Evolutionary conservation across 2,113 vertebrate species (phyloP).

Genomic region (Microtus ochrogaster): DNA sequence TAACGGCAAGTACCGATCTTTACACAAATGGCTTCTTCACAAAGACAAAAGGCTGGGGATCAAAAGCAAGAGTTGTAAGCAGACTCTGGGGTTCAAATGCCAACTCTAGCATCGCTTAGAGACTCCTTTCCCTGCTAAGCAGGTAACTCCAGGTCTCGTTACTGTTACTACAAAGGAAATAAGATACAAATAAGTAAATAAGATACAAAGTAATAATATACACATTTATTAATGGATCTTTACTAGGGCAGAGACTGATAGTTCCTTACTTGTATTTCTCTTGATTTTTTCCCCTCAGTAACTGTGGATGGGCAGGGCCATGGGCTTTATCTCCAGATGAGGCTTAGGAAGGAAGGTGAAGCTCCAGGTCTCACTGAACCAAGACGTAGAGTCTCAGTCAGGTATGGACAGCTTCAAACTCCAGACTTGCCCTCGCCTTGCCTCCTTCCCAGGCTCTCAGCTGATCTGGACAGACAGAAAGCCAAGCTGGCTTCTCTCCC

Average conservation of each 20-base stretch:
- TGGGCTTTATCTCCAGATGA: background rate
- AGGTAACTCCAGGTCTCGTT: background rate
- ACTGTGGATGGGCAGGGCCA: background rate
- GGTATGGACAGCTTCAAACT: background rate
- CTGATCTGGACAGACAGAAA: background rate
- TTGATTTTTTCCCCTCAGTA: background rate
- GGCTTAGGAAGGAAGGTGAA: background rate
- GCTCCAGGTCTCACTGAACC: background rate
- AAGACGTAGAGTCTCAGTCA: background rate
- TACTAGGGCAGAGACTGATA: too few relatives aligned
- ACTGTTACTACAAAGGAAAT: background rate
- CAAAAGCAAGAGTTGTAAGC: background rate
- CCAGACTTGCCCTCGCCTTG: background rate
- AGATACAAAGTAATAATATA: background rate
- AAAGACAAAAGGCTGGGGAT: background rate
- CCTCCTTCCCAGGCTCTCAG: accelerated
- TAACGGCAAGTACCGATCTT: accelerated
- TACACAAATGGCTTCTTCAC: background rate
- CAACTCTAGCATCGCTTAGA: background rate
- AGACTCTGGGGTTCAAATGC: background rate
- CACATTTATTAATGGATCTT: background rate
- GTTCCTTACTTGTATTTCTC: background rate
- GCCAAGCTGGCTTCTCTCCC: background rate
- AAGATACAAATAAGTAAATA: background rate
- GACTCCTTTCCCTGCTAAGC: background rate